Base-by-base conservation (phyloP, 2,113 vertebrate genomes). In the Mohoua ochrocephala region DNA sequence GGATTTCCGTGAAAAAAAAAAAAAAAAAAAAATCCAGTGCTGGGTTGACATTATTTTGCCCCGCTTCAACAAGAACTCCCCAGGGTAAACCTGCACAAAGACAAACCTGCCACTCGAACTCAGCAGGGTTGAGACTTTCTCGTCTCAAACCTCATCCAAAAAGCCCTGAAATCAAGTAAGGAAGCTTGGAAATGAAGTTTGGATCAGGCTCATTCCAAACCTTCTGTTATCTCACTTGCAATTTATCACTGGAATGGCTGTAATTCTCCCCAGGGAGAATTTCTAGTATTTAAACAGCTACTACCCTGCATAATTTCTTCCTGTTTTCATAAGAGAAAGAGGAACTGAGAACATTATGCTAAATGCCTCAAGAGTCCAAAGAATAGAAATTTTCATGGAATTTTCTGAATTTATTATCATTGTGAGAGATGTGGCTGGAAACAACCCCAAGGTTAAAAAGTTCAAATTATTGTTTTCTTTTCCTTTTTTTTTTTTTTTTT, bases 201-300 rank as follows among this genome's bases (percentile, higher is more conserved):
- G 85, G 68, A 92, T 81, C 50, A 35, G 68, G 75, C 54, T 94
- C 60, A 11, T 77, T 92, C 60, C 85, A 84, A 93, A 60, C 60
- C 64, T 90, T 84, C 85, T 10, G 35, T 91, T 90, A 86, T 85
- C 89, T 85, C 63, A 74, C 82, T 94, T 86, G 68, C 37, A 87
- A 89, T 96, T 97, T 96, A 92, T 96, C 93, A 94, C 77, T 70
- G 94, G 94, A 92, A 94, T 42, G 86, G 88, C 95, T 88, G 56
- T 78, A 87, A 78, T 81, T 81, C 64, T 94, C 94, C 93, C 95
- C 86, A 31, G 91, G 88, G 90, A 97, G 82, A 70, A 68, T 79
- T 91, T 96, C 94, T 76, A 89, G 86, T 77, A 89, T 96, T 95
- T 94, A 91, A 96, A 94, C 95, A 96, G 91, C 84, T 91, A 69